Percentiles rank a stretch among this genome's conserved stretches.
These are phyloP conservation scores for Tenthredo livida DNA, from an alignment of 2,888 invertebrate genomes.

Conservation along the genomic window DNA sequence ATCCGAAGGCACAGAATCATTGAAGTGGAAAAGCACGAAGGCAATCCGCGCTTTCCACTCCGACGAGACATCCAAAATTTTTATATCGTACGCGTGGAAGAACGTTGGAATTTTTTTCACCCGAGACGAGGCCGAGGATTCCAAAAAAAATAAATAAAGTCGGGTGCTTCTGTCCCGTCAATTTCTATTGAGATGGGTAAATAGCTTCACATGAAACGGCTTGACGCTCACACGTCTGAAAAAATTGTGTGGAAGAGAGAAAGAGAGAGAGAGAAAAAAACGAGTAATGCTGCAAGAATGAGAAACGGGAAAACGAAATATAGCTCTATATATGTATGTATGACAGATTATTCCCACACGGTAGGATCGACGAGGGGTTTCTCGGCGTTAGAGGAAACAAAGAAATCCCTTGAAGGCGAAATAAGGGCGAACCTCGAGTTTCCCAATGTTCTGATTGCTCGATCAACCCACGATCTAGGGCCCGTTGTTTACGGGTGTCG, in stretches of 20 bases:
- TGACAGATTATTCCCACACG: not conserved
- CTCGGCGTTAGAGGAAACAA: slow-evolving; percentile 26
- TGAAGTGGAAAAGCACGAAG: slow-evolving; percentile 19
- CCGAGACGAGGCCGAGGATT: not conserved
- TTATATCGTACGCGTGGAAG: not conserved
- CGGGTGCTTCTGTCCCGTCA: not conserved
- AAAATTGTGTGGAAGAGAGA: not conserved
- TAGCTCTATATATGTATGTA: not conserved
- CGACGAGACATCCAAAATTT: not conserved
- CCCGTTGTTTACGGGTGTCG: slow-evolving; percentile 25
- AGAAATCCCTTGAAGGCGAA: not conserved
- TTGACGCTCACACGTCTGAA: not conserved
- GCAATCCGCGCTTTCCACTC: not conserved
- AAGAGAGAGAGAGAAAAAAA: not conserved
- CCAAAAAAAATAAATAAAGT: not conserved
- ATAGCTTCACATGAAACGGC: not conserved
- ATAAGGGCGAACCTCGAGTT: not conserved
- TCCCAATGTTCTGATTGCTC: not conserved
- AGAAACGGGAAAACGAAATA: not conserved
- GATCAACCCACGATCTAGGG: not conserved
- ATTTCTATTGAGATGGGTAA: not conserved
- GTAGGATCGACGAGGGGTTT: slow-evolving; percentile 6
- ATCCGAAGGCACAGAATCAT: slow-evolving; percentile 13
- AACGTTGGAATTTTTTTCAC: slow-evolving; percentile 20
- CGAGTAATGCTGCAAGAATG: not conserved